Conservation (phyloP, 2,888 invertebrate species). For the Criorhina ranunculi region DNA sequence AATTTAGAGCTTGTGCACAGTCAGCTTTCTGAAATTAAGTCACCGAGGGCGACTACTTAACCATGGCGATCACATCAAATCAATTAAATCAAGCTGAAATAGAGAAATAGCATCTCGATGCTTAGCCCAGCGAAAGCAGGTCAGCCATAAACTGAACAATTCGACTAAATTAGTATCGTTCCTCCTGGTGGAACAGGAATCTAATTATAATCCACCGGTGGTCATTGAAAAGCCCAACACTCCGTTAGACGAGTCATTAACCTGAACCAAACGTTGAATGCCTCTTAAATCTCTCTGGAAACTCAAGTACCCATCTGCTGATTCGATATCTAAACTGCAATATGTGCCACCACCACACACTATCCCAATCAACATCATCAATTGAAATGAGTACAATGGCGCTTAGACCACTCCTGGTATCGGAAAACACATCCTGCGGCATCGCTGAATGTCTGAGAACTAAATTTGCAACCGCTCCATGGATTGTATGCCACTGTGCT, state of each 20-base stretch:
- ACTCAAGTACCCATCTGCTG: slow-evolving; percentile 53
- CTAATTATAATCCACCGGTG: too few species aligned
- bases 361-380: slow-evolving; percentile 66
- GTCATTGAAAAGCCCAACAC: slow-evolving; percentile 5
- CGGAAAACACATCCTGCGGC: slow-evolving; percentile 23
- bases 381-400: slow-evolving; percentile 55
- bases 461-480: slow-evolving; percentile 37
- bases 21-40: too few species aligned
- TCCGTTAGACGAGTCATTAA: slow-evolving; percentile 43
- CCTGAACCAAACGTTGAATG: slow-evolving; percentile 16
- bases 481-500: neutral
- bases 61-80: too few species aligned
- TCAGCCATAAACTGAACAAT: too few species aligned
- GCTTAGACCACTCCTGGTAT: slow-evolving; percentile 47
- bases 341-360: slow-evolving; percentile 48
- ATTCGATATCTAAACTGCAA: slow-evolving; percentile 46
- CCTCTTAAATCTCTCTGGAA: slow-evolving; percentile 13
- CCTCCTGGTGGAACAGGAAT: too few species aligned
- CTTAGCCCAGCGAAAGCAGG: too few species aligned
- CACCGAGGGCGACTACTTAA: too few species aligned
- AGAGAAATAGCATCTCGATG: too few species aligned
- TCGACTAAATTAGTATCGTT: too few species aligned
- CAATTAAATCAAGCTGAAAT: too few species aligned
- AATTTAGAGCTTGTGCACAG: too few species aligned
- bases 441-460: slow-evolving; percentile 11